phyloP scores from a whole-genome alignment of 2,888 invertebrate genomes.

The Slavum lentiscoides region DNA sequence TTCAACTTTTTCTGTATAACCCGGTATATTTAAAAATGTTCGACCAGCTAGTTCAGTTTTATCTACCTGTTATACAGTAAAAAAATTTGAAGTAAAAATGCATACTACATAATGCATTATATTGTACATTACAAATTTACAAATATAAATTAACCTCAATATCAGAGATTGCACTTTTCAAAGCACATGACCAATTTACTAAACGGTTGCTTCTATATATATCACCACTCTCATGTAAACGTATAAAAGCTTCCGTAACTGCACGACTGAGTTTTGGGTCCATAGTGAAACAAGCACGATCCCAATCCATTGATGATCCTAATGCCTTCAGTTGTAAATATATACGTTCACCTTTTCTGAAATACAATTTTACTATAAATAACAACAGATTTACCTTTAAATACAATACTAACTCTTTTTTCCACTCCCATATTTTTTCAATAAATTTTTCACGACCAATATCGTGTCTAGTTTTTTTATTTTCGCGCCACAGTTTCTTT shows the following conservation, averaged over 20 bases:
- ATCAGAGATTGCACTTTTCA: constrained; percentile 97
- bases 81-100: constrained; percentile 5
- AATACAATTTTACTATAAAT: constrained; percentile 51
- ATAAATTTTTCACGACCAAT: constrained; percentile 93
- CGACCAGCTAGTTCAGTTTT: constrained; percentile 85
- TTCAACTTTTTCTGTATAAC: constrained; percentile 85
- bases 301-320: constrained; percentile 95
- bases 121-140: neutral
- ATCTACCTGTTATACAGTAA: constrained; percentile 69
- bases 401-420: constrained; percentile 69
- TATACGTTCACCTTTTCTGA: constrained; percentile 71
- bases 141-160: constrained; percentile 73
- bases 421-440: constrained; percentile 95
- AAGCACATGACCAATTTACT: constrained; percentile 97
- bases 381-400: neutral
- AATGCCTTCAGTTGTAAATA: constrained; percentile 84
- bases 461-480: constrained; percentile 84
- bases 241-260: constrained; percentile 92
- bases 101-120: neutral
- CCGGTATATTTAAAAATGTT: constrained; percentile 86
- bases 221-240: constrained; percentile 81
- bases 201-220: constrained; percentile 92
- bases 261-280: constrained; percentile 84
- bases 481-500: constrained; percentile 89
- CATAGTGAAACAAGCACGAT: constrained; percentile 93